Conservation (phyloP, 2,797 vertebrate genomes). For the Trachops cirrhosus region DNA sequence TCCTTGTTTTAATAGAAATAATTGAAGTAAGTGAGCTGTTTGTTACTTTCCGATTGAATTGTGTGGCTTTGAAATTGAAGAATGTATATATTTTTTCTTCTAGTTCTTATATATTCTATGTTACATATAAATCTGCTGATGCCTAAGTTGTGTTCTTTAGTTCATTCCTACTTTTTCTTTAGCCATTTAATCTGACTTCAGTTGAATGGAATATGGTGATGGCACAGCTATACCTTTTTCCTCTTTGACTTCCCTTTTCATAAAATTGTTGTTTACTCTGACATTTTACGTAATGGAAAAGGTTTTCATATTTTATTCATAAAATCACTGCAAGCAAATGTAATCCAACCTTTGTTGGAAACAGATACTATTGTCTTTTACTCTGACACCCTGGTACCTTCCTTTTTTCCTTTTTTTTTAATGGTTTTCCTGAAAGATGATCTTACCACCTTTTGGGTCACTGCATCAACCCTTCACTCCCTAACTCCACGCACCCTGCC, state of each 20-base stretch:
- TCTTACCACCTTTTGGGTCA: not conserved
- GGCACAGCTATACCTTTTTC: not conserved
- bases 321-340: not conserved
- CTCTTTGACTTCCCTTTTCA: not conserved
- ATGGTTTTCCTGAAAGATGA: not conserved
- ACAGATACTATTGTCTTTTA: not conserved
- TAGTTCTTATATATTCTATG: not conserved
- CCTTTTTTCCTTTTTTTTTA: not conserved
- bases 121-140: not conserved
- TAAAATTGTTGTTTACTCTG: not conserved
- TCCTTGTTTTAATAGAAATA: conserved; percentile 59
- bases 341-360: not conserved
- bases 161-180: not conserved
- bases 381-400: not conserved
- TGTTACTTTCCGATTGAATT: conserved; percentile 44
- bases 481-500: not conserved
- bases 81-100: not conserved
- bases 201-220: not conserved
- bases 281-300: not conserved
- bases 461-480: not conserved
- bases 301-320: not conserved
- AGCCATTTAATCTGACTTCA: not conserved
- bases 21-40: not conserved
- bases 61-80: not conserved
- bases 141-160: not conserved